Base-by-base conservation (phyloP, 53 echinoderm and acorn worm genomes). In the Holothuria scabra region DNA sequence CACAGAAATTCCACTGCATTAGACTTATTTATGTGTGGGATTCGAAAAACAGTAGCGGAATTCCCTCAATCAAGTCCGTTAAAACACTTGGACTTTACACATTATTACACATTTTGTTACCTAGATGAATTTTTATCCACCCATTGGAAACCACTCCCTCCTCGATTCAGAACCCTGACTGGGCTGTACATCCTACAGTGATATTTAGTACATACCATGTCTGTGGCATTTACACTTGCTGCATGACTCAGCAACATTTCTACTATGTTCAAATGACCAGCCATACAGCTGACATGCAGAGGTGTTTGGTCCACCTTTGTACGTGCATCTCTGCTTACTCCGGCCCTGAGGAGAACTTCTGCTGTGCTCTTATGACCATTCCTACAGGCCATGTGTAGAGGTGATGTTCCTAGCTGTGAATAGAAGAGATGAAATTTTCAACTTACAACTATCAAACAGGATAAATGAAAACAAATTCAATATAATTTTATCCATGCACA, bases 301-400 rank as follows among this genome's bases (percentile, higher is more conserved):
- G 97, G 97, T 59, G 97, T 97, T 68, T 94, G 87, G 64, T 97
- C 97, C 1, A 97, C 97, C 48, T 97, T 97, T 33, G 97, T 97
- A 71, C 97, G 85, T 26, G 97, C 97, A 92, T 97, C 97, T 22
- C 92, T 76, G 68, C 97, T 94, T 13, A 97, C 93, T 35, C 97
- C 97, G 12, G 97, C 97, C 64, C 90, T 67, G 4, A 97, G 79
- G 14, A 97, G 84, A 33, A 94, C 94, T 59, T 97, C 94, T 5
- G 94, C 94, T 31, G 97, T 97, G 56, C 86, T 88, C 30, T 88
- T 48, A 76, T 97, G 97, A 16, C 97, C 97, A 87, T 87, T 69
- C 62, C 92, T 95, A 35, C 92, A 92, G 12, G 94, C 97, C 76
- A 94, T 84, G 59, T 97, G 97, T 28, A 97, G 89, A 16, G 97